Evolutionary conservation across 2,888 invertebrate genomes (phyloP), one percentile per base, ranked within the genome.

Genomic region (Cyclophora punctaria): DNA sequence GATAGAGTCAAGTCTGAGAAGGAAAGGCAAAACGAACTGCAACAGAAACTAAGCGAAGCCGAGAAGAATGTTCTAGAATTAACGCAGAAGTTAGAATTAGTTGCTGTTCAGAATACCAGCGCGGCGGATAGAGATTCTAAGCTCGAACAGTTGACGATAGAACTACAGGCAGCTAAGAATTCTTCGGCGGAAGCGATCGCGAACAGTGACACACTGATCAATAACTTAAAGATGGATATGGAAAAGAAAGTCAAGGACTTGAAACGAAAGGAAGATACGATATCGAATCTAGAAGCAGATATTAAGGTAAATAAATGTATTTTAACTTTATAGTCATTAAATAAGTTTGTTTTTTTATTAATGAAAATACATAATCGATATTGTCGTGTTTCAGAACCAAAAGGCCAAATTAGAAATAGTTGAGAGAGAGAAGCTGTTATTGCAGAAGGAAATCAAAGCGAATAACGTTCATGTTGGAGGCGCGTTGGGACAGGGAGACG

Each of bases 401-500:
- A 83, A 77, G 71, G 77, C 74, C 46, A 85, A 81, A 77, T 58
- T 71, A 49, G 85, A 88, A 66, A 69, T 86, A 59, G 67, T 77
- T 0, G 83, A 87, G 63, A 71, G 83, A 52, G 86, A 88, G 59
- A 88, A 83, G 59, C 44, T 69, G 41, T 56, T 81, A 6, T 52
- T 87, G 46, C 77, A 86, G 56, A 87, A 85, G 54, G 84, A 88
- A 57, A 60, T 79, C 52, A 87, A 83, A 60, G 86, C 86, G 54
- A 87, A 87, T 60, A 80, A 73, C 45, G 71, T 20, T 1, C 20
- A 20, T 20, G 20, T 80, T 5, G 70, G 77, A 58, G 82, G 79
- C 5, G 59, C 75, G 33, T 58, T 80, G 35, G 83, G 82, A 41
- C 74, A 81, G 66, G 86, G 83, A 6, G 86, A 86, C 52, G 73